Base-by-base conservation (phyloP, 1,140 invertebrate species). In the Sycophaga agraensis region DNA sequence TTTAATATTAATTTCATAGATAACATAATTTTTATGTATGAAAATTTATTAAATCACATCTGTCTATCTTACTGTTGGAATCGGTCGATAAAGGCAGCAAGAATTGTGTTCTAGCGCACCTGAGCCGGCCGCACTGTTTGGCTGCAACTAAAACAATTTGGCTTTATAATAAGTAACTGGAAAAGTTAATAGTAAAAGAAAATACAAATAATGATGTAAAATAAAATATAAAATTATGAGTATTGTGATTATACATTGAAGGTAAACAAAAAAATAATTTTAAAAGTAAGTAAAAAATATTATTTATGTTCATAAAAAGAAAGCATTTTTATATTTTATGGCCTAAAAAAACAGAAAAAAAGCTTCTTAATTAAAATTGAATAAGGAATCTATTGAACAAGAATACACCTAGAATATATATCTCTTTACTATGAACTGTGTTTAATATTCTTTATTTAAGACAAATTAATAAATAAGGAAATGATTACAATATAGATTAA, bases 81-180 rank as follows among this genome's bases (percentile, higher is more conserved):
- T 75, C 62, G 85, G 83, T 42, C 90, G 85, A 78, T 96, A 98
- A 22, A 98, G 80, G 69, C 89, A 94, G 73, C 95, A 94, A 1
- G 92, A 86, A 83, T 98, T 96, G 78, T 98, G 96, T 81, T 99
- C 96, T 59, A 99, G 80, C 17, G 96, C 95, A 46, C 95, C 93
- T 11, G 95, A 97, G 14, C 96, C 95, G 45, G 93, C 92, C 14
- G 95, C 94, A 81, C 92, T 94, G 72, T 93, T 93, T 2, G 92
- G 89, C 76, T 94, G 91, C 34, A 96, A 79, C 92, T 96, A 74
- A 53, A 82, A 79, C n/a, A n/a, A n/a, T n/a, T n/a, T n/a, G n/a
- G n/a, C n/a, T n/a, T n/a, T n/a, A n/a, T 42, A 73, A 62, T 48
- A 51, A 28, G 14, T 49, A 21, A 9, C 0, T 24, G 42, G 11